Evolutionary conservation across 1,140 invertebrate species (phyloP).

Genomic region (Vanessa atalanta): DNA sequence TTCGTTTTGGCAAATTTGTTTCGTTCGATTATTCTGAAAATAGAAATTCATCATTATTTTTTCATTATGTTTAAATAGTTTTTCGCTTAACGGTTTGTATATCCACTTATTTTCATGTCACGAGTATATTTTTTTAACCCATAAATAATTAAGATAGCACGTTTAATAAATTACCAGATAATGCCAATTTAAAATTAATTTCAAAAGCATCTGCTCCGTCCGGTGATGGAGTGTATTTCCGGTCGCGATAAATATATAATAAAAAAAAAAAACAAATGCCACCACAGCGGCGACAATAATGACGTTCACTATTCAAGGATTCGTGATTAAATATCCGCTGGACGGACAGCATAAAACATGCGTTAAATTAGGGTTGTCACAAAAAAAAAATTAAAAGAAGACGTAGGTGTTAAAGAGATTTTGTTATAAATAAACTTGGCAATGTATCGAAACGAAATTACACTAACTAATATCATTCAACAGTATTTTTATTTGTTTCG

Average conservation of each 20-base stretch:
- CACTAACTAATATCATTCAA: not conserved
- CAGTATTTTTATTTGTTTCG: too few relatives aligned
- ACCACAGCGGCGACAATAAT: constrained; percentile 32
- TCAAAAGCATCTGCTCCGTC: constrained; percentile 31
- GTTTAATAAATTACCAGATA: constrained; percentile 32
- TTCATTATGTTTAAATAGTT: not conserved
- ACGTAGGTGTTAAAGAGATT: not conserved
- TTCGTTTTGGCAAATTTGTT: constrained; percentile 33
- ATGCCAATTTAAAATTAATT: constrained; percentile 33
- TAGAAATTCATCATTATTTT: not conserved
- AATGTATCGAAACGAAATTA: not conserved
- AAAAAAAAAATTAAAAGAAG: constrained; percentile 1
- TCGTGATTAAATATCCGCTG: constrained; percentile 36
- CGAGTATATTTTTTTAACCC: not conserved
- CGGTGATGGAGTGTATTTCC: constrained; percentile 35
- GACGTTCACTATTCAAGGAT: constrained; percentile 35
- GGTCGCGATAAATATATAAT: constrained; percentile 29
- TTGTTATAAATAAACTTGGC: not conserved
- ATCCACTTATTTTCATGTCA: not conserved
- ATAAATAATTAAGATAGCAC: constrained; percentile 15
- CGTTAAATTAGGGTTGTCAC: constrained; percentile 26
- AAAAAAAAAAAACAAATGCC: constrained; percentile 27
- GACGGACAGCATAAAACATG: constrained; percentile 22
- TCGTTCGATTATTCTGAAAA: constrained; percentile 33
- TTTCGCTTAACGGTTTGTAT: not conserved